Base-by-base conservation (phyloP, 2,797 vertebrate genomes). In the Nannoperca obscura region DNA sequence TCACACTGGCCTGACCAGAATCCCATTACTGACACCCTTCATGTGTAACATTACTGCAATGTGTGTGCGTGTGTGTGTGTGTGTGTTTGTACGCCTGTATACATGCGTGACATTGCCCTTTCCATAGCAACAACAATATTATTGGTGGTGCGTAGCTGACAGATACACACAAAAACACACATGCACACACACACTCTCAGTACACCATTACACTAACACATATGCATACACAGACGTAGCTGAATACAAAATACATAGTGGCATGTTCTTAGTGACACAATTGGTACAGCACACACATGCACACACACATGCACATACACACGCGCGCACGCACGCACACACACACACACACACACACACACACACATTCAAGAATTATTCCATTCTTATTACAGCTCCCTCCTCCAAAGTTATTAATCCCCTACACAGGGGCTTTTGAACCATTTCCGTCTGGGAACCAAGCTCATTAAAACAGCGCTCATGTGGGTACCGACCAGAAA, bases 11-110 rank as follows among this genome's bases (percentile, higher is more conserved):
- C 88, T 87, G 90, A 92, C 85, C 88, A 84, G 80, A 93, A 93
- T 92, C 92, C 92, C 84, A 93, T 93, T 93, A 94, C 90, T 93
- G 91, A 91, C 92, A 93, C 85, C 88, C 91, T 90, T 91, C 92
- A 93, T 93, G 92, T 94, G 91, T 91, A 92, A 93, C 91, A 90
- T 89, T 86, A 86, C 84, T 84, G 83, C 81, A 38, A 63, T 36
- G 76, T 67, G 78, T 81, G 83, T 81, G 80, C 60, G 52, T 66
- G 77, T 76, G 55, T 78, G 63, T 79, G 52, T 65, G 74, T 73
- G 66, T 61, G 80, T 71, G 66, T 80, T 49, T 77, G 66, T 66
- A 27, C 14, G 82, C 60, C 66, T 74, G 88, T 84, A 80, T 76
- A 88, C 81, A 88, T 81, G 84, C 82, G 80, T 90, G 88, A 86